These are phyloP conservation scores for Bubalus kerabau DNA, from an alignment of 2,113 vertebrate species.

Conservation along the genomic window DNA sequence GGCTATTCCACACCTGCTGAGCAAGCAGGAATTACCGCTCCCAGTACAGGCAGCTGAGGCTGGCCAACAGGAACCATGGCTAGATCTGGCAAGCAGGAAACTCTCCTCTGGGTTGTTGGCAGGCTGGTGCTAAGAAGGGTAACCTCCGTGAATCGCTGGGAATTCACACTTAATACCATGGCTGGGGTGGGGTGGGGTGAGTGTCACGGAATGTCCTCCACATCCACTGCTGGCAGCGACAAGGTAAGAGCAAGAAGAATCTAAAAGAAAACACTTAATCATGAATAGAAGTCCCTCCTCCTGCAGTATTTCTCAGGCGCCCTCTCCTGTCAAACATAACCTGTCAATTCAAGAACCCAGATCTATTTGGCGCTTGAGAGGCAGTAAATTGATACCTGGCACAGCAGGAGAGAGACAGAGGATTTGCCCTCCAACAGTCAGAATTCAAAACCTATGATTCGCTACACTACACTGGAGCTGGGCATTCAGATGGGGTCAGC, in stretches of 20 bases:
- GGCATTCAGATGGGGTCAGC: neutral
- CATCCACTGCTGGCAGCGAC: neutral
- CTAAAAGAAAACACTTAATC: neutral
- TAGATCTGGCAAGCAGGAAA: neutral
- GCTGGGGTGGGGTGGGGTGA: fast-evolving
- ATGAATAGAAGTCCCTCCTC: neutral
- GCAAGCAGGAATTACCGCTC: neutral
- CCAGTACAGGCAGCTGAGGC: neutral
- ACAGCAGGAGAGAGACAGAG: neutral
- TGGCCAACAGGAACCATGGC: neutral
- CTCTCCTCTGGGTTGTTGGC: neutral
- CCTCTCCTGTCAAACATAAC: neutral
- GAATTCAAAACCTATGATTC: neutral
- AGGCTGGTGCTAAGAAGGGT: neutral
- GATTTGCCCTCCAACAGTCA: neutral
- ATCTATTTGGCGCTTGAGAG: neutral
- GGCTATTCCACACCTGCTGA: neutral
- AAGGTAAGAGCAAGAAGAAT: neutral
- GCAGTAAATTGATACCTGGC: neutral
- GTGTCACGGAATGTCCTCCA: neutral
- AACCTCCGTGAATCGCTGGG: neutral
- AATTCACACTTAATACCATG: neutral
- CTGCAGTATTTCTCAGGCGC: neutral
- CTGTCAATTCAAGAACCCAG: neutral
- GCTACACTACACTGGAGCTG: neutral